phyloP scores from a whole-genome alignment of 1,140 invertebrate genomes.

The Procambarus virginalis region DNA sequence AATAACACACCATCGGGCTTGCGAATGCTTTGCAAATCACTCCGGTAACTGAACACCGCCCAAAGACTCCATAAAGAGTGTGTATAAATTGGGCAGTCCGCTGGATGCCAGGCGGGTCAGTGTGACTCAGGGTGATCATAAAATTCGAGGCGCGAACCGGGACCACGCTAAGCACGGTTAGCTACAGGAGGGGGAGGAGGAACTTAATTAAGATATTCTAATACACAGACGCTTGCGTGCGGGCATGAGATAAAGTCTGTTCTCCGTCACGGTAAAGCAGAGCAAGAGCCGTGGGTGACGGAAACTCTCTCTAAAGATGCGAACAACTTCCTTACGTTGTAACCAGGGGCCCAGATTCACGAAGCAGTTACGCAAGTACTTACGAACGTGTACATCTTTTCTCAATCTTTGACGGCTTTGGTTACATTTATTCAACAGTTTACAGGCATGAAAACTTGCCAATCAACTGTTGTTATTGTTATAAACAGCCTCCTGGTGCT shows the following conservation, averaged over 20 bases:
- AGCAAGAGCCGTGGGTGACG: background rate
- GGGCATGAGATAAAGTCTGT: background rate
- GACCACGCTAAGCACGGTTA: background rate
- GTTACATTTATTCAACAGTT: no score
- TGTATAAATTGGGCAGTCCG: background rate
- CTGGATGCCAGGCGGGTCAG: background rate
- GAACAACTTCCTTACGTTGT: background rate
- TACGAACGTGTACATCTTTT: no score
- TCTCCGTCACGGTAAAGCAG: background rate
- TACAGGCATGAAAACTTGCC: no score
- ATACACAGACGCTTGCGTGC: background rate
- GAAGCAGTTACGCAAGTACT: no score
- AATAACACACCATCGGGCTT: background rate
- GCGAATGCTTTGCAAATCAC: background rate
- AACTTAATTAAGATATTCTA: constrained; percentile 38
- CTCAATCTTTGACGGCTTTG: no score
- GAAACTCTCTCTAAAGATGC: background rate
- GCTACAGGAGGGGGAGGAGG: no score
- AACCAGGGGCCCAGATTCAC: background rate
- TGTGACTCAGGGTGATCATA: background rate
- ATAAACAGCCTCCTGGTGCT: no score
- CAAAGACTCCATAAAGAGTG: background rate
- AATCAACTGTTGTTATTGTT: no score
- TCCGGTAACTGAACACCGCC: background rate
- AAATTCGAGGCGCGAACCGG: constrained; percentile 3